Base-by-base conservation (phyloP, 1,140 invertebrate species). In the Portunus trituberculatus region DNA sequence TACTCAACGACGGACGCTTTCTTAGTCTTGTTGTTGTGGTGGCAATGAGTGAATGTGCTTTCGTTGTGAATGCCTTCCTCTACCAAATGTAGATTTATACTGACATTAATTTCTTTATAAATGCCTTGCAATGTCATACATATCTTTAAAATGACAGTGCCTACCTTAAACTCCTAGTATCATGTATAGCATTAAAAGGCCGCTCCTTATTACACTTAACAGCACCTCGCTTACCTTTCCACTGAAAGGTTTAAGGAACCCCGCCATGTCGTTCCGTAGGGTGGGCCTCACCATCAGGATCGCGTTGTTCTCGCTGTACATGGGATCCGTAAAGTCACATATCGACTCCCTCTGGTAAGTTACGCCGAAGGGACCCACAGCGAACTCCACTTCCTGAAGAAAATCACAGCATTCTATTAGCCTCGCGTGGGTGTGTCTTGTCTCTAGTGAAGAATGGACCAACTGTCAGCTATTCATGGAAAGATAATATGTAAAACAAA, bases 351-450 rank as follows among this genome's bases (percentile, higher is more conserved):
- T 84, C 7, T 45, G 32, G 6, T n/a, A 20, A 0, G 92, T 84
- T 32, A 93, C 31, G 92, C 32, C 39, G 39, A 93, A 93, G 32
- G 92, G 92, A 20, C 92, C 92, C 82, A 93, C 12, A 82, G 92
- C 92, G 32, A 93, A 84, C 32, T 93, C 92, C 32, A 93, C 92
- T 25, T 93, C 92, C 92, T 93, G 91, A 87, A 32, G 8, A 46
- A 87, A 87, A 84, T 82, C 76, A 0, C n/a, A 32, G 0, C 28
- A 29, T 12, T 84, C 20, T 82, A 3, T 3, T 82, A 25, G 28
- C 76, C 20, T 82, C 39, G 28, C 76, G 1, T 82, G 28, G 20
- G 28, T 25, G 76, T 82, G 20, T 7, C 3, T 1, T 7, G 28
- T 25, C 20, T 25, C 76, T 7, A 82, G 20, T 20, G 20, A 82